Evolutionary conservation across 2,113 vertebrate genomes (phyloP).

Genomic region (Antigone vipio): DNA sequence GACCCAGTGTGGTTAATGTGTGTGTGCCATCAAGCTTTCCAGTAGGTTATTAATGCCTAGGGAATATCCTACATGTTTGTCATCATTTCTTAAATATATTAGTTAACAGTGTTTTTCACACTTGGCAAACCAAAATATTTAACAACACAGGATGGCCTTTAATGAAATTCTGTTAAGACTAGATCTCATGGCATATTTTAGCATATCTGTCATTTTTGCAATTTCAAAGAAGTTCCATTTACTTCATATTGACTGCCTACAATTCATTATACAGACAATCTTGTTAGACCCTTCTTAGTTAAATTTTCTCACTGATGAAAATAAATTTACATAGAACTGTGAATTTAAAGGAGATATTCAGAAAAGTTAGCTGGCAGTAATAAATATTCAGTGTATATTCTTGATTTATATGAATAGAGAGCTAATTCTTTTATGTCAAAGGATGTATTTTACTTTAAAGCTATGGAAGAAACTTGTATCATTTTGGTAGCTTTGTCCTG

Average conservation of each 20-base stretch:
- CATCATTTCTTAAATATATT: constrained; percentile 38
- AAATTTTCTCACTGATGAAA: constrained; percentile 19
- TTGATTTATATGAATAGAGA: background rate
- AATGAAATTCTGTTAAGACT: background rate
- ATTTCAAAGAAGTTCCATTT: background rate
- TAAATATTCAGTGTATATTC: background rate
- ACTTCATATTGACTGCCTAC: background rate
- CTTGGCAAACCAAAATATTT: constrained; percentile 8
- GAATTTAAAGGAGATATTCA: background rate
- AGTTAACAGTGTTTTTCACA: constrained; percentile 30
- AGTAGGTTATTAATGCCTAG: constrained; percentile 47
- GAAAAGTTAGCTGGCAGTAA: background rate
- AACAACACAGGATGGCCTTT: background rate
- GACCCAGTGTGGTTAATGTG: constrained; percentile 39
- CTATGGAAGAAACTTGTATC: background rate
- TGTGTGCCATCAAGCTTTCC: constrained; percentile 44
- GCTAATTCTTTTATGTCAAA: background rate
- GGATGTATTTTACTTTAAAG: background rate
- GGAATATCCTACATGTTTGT: constrained; percentile 26
- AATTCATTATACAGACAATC: background rate
- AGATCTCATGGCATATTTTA: background rate
- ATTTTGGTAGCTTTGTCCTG: background rate
- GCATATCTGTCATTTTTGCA: background rate
- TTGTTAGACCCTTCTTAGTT: background rate
- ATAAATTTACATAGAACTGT: background rate